Percentiles rank a stretch among this genome's conserved stretches.
Evolutionary conservation across 2,888 invertebrate genomes (phyloP).

Genomic region (Lymantria monacha): DNA sequence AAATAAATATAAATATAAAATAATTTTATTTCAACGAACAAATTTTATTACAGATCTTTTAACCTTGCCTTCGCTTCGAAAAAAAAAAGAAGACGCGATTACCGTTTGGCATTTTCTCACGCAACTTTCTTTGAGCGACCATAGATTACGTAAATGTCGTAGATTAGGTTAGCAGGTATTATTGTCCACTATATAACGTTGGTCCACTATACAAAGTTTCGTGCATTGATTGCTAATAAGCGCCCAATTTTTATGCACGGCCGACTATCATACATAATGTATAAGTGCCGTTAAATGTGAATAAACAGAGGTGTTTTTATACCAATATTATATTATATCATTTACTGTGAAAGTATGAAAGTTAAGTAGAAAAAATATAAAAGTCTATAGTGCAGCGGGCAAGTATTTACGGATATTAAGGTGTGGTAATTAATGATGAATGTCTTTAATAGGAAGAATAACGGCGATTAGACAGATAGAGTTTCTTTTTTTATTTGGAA

Average conservation of each 20-base stretch:
- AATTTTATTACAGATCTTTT: too few relatives aligned
- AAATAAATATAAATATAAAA: too few relatives aligned
- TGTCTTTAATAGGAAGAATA: too few relatives aligned
- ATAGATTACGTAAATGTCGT: slow-evolving; percentile 17
- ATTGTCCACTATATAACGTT: slow-evolving; percentile 1
- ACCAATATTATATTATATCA: not conserved
- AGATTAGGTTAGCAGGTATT: slow-evolving; percentile 30
- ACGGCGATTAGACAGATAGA: too few relatives aligned
- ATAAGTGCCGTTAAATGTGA: slow-evolving; percentile 11
- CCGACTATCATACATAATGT: slow-evolving; percentile 9
- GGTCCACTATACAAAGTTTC: not conserved
- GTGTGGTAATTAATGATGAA: too few relatives aligned
- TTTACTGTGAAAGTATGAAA: not conserved
- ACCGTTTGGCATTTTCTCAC: too few relatives aligned
- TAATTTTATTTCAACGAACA: too few relatives aligned
- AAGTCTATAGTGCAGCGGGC: too few relatives aligned
- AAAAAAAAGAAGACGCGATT: too few relatives aligned
- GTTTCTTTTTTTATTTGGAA: too few relatives aligned
- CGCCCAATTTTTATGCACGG: slow-evolving; percentile 17
- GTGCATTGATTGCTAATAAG: slow-evolving; percentile 15
- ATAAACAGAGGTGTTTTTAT: not conserved
- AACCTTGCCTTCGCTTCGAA: too few relatives aligned
- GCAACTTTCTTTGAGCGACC: slow-evolving; percentile 1
- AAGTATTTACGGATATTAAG: too few relatives aligned
- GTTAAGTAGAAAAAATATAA: not conserved